Evolutionary conservation across 2,797 vertebrate genomes (phyloP), one percentile per base, ranked within the genome.

Genomic region (Crenuchus spilurus): DNA sequence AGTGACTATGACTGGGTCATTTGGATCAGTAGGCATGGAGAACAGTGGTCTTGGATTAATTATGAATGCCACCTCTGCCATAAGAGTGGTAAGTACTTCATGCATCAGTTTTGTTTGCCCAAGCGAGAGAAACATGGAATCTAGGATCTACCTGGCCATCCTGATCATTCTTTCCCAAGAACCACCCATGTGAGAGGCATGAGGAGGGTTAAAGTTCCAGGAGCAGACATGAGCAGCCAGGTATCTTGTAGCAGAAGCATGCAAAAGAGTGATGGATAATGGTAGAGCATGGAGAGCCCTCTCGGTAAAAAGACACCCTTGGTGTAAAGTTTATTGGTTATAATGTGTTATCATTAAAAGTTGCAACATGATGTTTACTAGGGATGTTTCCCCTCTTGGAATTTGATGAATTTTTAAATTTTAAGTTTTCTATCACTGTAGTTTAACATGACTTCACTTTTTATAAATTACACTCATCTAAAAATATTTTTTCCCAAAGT

Each of bases 171-270:
- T 11, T 13, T 79, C 60, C 58, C 73, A 76, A 0, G 4, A 37
- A 10, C 77, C 67, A 1, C 70, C 76, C 71, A 81, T 79, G 41
- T 79, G 76, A 1, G 72, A 73, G 1, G 46, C 66, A 4, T 75
- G 72, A 10, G 73, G 76, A 0, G 48, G 73, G 20, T 81, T 81
- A 14, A 75, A 76, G n/a, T 55, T 48, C 51, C 69, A 82, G 8
- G 41, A 52, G 20, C 76, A 81, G 9, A 48, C 61, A 11, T 73
- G 31, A 1, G 46, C 33, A 51, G 24, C 16, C 1, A 76, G 55
- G 22, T 58, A 76, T 18, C 69, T 72, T 22, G 41, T 20, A 20
- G 51, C 26, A n/a, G n/a, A n/a, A n/a, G n/a, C n/a, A n/a, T n/a
- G n/a, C n/a, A n/a, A n/a, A n/a, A n/a, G n/a, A n/a, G n/a, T n/a